phyloP scores from a whole-genome alignment of 2,888 invertebrate species.

The Sarcophaga variegata region DNA sequence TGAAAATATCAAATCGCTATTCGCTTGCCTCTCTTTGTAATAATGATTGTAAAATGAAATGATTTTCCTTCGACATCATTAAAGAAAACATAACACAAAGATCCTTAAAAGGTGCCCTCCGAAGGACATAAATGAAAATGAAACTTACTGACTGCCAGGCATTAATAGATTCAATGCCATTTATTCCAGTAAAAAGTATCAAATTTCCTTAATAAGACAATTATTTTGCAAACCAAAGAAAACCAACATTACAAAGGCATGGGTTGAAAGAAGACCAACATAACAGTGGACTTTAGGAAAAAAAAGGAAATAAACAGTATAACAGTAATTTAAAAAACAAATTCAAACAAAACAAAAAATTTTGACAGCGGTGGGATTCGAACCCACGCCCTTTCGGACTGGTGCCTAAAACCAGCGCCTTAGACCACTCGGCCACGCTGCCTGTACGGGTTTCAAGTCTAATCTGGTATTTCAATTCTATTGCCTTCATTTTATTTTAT shows the following conservation, averaged over 20 bases:
- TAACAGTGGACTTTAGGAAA: background rate
- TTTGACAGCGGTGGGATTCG: conserved; percentile 82
- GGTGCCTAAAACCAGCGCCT: conserved; percentile 83
- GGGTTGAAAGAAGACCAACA: background rate
- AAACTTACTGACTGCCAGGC: no score
- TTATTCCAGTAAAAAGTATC: conserved; percentile 58
- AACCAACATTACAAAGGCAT: background rate
- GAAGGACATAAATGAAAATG: no score
- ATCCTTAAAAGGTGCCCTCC: no score
- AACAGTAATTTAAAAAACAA: no score
- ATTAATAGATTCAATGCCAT: background rate
- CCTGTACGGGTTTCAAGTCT: conserved; percentile 68
- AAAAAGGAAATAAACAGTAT: no score
- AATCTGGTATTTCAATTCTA: no score
- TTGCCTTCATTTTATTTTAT: no score
- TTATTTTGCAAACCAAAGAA: conserved; percentile 10
- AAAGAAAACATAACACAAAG: no score
- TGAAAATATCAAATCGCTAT: conserved; percentile 44
- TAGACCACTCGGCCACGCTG: conserved; percentile 83
- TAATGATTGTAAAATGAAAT: background rate
- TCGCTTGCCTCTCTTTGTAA: no score
- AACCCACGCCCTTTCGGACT: conserved; percentile 83
- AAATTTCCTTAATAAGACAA: conserved; percentile 56
- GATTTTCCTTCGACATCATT: background rate
- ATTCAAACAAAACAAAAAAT: no score